Conservation (phyloP, 2,797 vertebrate species). For the Notolepis coatsorum region DNA sequence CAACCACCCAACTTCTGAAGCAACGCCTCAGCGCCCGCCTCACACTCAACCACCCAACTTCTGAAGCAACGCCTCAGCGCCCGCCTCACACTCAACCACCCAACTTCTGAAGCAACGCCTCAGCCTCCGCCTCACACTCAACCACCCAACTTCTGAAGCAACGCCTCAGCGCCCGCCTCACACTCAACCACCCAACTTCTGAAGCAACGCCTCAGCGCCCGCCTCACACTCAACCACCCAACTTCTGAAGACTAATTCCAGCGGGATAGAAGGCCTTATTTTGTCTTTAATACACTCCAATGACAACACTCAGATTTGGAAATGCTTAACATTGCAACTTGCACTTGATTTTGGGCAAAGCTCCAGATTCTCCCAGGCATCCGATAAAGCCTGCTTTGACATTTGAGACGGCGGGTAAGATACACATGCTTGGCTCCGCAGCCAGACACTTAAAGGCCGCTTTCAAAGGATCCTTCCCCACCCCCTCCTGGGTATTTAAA, state of each 20-base stretch:
- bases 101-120: no score
- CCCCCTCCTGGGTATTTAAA: not conserved
- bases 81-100: slow-evolving; percentile 47
- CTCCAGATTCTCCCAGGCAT: slow-evolving; percentile 62
- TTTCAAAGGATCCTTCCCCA: not conserved
- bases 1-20: no score
- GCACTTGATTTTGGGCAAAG: slow-evolving; percentile 47
- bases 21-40: no score
- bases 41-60: no score
- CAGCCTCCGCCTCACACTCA: no score
- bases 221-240: slow-evolving; percentile 44
- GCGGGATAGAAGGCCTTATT: slow-evolving; percentile 35
- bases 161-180: slow-evolving; percentile 24
- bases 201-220: slow-evolving; percentile 19
- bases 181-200: slow-evolving; percentile 47
- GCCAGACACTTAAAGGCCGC: slow-evolving; percentile 60
- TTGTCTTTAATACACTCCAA: slow-evolving; percentile 61
- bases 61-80: no score
- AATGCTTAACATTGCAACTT: slow-evolving; percentile 44
- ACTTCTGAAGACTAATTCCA: slow-evolving; percentile 45
- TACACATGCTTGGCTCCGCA: slow-evolving; percentile 37
- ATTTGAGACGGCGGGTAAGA: slow-evolving; percentile 64
- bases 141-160: slow-evolving; percentile 36
- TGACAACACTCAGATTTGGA: slow-evolving; percentile 60
- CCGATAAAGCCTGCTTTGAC: slow-evolving; percentile 57